Evolutionary conservation across 2,797 vertebrate genomes (phyloP).

Genomic region (Eupleurogrammus muticus): DNA sequence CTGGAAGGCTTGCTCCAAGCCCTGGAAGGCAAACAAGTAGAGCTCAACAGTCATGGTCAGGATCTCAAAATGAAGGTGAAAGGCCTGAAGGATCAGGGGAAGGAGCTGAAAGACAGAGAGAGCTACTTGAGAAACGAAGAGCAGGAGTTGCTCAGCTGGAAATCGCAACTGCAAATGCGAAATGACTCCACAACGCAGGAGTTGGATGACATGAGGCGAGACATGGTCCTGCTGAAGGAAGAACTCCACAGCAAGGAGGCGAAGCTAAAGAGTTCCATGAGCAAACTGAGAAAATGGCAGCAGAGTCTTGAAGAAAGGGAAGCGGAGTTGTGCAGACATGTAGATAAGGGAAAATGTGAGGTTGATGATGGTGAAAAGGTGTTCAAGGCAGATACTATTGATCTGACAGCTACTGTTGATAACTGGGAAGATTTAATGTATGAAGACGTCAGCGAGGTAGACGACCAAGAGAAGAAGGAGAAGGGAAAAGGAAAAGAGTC

Average conservation of each 20-base stretch:
- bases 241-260: slow-evolving; percentile 61
- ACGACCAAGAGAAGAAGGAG: slow-evolving; percentile 9
- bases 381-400: background rate
- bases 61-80: slow-evolving; percentile 78
- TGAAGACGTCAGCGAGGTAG: slow-evolving; percentile 45
- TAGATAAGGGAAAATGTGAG: background rate
- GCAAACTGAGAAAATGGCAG: slow-evolving; percentile 57
- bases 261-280: slow-evolving; percentile 24
- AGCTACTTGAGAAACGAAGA: slow-evolving; percentile 49
- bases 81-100: slow-evolving; percentile 74
- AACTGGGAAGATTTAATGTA: slow-evolving; percentile 30
- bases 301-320: slow-evolving; percentile 49
- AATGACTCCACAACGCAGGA: slow-evolving; percentile 49
- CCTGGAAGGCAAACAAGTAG: slow-evolving; percentile 67
- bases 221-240: slow-evolving; percentile 57
- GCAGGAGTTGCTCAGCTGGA: slow-evolving; percentile 59
- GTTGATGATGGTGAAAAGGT: background rate
- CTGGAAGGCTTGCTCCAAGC: slow-evolving; percentile 46
- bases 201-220: slow-evolving; percentile 54
- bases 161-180: slow-evolving; percentile 48
- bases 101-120: slow-evolving; percentile 66
- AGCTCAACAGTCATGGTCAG: slow-evolving; percentile 65
- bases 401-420: background rate
- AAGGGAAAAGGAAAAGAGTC: slow-evolving; percentile 19
- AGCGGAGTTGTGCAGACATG: slow-evolving; percentile 10